phyloP scores from a whole-genome alignment of 2,888 invertebrate species.

The Euzophera pinguis region DNA sequence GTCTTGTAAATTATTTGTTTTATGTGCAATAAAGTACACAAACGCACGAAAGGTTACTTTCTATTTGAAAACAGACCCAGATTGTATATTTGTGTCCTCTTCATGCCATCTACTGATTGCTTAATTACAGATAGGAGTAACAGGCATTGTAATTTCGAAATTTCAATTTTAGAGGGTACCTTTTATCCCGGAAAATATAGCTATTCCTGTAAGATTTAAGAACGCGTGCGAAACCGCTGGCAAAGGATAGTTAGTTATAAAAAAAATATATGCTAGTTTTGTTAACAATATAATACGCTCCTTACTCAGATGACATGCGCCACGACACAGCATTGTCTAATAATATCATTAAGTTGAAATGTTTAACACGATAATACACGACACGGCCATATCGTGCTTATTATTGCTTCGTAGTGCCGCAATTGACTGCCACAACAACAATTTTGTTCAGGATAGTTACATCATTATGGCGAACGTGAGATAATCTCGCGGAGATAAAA shows the following conservation, averaged over 20 bases:
- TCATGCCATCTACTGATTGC: no score
- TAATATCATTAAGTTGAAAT: constrained; percentile 36
- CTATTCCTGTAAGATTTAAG: no score
- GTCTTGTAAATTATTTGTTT: no score
- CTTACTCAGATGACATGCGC: neutral
- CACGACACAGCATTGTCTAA: constrained; percentile 18
- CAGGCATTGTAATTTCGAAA: no score
- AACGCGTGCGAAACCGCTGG: no score
- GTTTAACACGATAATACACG: constrained; percentile 42
- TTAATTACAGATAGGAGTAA: no score
- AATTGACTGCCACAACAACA: constrained; percentile 43
- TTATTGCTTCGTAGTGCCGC: constrained; percentile 41
- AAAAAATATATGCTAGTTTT: no score
- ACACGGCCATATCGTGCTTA: constrained; percentile 38
- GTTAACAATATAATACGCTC: neutral
- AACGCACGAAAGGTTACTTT: neutral
- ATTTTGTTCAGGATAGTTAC: constrained; percentile 42
- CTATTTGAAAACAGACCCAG: neutral
- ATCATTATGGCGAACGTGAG: constrained; percentile 29
- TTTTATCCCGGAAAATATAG: no score
- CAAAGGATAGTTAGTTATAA: no score
- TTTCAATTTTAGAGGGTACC: no score
- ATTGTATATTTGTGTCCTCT: no score
- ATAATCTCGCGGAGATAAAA: constrained; percentile 37
- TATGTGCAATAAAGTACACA: no score